Conservation (phyloP, 1,140 invertebrate genomes). For the Diorhabda sublineata region DNA sequence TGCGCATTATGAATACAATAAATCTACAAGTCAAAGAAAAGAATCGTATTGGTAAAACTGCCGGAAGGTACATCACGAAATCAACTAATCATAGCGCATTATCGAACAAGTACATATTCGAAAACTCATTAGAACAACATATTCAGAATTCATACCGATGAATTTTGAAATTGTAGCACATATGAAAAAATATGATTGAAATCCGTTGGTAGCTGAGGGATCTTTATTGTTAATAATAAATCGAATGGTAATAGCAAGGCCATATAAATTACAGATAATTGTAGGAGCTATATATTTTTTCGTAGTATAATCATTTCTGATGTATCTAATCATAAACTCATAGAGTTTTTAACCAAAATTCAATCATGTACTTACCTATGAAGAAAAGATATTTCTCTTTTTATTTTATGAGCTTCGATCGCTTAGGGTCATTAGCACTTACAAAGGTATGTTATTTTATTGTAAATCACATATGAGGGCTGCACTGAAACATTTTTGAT, state of each 20-base stretch:
- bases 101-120: not conserved
- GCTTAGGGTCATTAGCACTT: too few relatives aligned
- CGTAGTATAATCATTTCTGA: too few relatives aligned
- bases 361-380: too few relatives aligned
- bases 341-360: too few relatives aligned
- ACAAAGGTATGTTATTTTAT: too few relatives aligned
- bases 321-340: too few relatives aligned
- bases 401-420: too few relatives aligned
- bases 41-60: not conserved
- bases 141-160: not conserved
- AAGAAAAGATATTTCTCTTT: too few relatives aligned
- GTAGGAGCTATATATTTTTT: too few relatives aligned
- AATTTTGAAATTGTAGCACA: not conserved
- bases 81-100: not conserved
- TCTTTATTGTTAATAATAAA: not conserved
- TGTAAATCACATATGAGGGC: too few relatives aligned
- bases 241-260: not conserved
- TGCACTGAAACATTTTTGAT: too few relatives aligned
- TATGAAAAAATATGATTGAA: not conserved
- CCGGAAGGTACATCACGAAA: not conserved
- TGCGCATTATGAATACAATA: not conserved
- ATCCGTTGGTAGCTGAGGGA: not conserved
- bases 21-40: not conserved
- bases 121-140: not conserved
- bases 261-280: not conserved